Evolutionary conservation across 2,113 vertebrate genomes (phyloP), one percentile per base, ranked within the genome.

Genomic region (Mohoua ochrocephala): DNA sequence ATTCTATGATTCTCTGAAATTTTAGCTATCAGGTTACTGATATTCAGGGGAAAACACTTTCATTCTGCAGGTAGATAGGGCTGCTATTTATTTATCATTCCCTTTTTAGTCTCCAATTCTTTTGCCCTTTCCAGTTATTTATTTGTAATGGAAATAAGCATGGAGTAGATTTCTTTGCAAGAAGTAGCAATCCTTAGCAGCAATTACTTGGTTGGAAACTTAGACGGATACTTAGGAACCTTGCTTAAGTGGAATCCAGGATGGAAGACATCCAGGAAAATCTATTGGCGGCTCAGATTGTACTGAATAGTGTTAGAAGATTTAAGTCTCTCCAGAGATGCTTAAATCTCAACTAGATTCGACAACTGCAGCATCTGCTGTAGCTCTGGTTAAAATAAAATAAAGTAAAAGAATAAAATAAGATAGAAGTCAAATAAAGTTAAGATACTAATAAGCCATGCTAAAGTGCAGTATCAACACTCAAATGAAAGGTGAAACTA

Each of bases 201-300:
- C 54, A 97, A 91, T 96, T 95, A 92, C 86, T 91, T 91, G 89
- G 82, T 81, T 97, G 97, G 96, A 97, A 97, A 97, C 80, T 96
- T 85, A 97, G 88, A 95, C 10, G 31, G 91, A 96, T 96, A 87
- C 81, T 97, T 92, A 95, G 47, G 94, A 95, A 94, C 81, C 70
- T 97, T 95, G 86, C 92, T 97, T 91, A 95, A 97, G 94, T 92
- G 95, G 91, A 96, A 97, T 96, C 95, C 65, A 79, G 53, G 78
- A 78, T 97, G 97, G 97, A 97, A 95, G 64, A 77, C 61, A 63
- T 97, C 97, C 97, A 97, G 97, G 97, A 97, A 97, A 97, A 96
- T 96, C 90, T 96, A 89, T 37, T 97, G 95, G 95, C 33, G 6
- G 60, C 88, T 94, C 65, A 92, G 86, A 92, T 81, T 84, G 83